A percentile compares a stretch with the other conserved stretches of the same genome.
These are phyloP conservation scores for Dipodomys merriami DNA, from an alignment of 2,113 vertebrate species.

Conservation along the genomic window DNA sequence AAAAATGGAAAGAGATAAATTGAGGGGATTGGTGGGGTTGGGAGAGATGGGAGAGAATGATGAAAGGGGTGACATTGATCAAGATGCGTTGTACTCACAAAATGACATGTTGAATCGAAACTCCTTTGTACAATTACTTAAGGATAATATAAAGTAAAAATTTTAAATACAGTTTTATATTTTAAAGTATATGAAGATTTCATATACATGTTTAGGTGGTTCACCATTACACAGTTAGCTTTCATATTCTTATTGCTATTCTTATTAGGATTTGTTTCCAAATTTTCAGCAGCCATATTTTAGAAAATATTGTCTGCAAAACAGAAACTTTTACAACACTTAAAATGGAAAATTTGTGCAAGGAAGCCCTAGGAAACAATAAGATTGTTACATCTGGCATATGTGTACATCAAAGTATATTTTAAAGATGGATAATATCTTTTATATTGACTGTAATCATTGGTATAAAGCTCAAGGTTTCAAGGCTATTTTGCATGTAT, in stretches of 20 bases:
- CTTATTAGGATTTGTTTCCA: constrained; percentile 43
- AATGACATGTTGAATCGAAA: too few relatives aligned
- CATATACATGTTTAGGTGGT: not conserved
- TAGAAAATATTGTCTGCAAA: constrained; percentile 11
- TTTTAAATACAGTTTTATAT: too few relatives aligned
- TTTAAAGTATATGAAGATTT: constrained; percentile 28
- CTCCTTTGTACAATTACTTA: too few relatives aligned
- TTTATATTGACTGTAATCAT: constrained; percentile 46
- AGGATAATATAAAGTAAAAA: not conserved
- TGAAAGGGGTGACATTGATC: too few relatives aligned
- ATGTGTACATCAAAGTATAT: not conserved
- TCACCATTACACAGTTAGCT: constrained; percentile 10
- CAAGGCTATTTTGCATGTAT: not conserved
- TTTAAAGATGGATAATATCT: constrained; percentile 27
- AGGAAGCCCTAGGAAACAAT: not conserved
- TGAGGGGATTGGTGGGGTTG: too few relatives aligned
- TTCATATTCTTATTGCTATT: constrained; percentile 26
- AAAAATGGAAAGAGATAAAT: too few relatives aligned
- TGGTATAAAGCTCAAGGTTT: not conserved
- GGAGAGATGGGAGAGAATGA: too few relatives aligned
- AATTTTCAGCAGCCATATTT: constrained; percentile 19
- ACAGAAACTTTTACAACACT: constrained; percentile 23
- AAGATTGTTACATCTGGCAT: constrained; percentile 6
- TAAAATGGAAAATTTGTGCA: constrained; percentile 15
- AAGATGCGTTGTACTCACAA: too few relatives aligned